phyloP scores from a whole-genome alignment of 92 coral and sea anemone genomes.

The Virgularia gustaviana region DNA sequence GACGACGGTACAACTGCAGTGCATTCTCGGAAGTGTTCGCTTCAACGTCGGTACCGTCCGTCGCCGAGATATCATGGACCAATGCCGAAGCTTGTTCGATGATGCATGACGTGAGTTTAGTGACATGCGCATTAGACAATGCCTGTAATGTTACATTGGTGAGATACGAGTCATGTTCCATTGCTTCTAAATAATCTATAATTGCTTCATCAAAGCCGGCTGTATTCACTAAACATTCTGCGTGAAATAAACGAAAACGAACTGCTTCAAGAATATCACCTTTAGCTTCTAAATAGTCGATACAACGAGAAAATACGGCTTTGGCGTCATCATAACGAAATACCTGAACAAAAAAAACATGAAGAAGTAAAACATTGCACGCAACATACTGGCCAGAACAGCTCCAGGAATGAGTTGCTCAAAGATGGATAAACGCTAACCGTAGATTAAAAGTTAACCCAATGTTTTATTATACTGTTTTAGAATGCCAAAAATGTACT shows the following conservation, averaged over 20 bases:
- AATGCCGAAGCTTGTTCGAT: slow-evolving; percentile 37
- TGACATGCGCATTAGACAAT: slow-evolving; percentile 32
- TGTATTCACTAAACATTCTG: slow-evolving; percentile 27
- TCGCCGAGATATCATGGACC: slow-evolving; percentile 26
- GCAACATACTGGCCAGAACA: no score
- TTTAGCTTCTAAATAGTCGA: slow-evolving; percentile 19
- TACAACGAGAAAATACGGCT: slow-evolving; percentile 2
- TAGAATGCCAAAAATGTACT: no score
- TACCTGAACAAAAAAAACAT: neutral
- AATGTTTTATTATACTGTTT: no score
- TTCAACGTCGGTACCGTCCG: neutral
- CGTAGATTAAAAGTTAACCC: no score
- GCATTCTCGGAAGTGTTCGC: slow-evolving; percentile 16
- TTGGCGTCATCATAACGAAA: slow-evolving; percentile 37
- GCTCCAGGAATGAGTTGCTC: no score
- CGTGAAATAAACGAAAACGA: slow-evolving; percentile 23
- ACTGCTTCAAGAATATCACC: slow-evolving; percentile 19
- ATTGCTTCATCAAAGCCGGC: slow-evolving; percentile 27
- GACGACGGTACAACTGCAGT: slow-evolving; percentile 29
- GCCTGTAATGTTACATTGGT: slow-evolving; percentile 29
- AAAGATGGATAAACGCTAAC: no score
- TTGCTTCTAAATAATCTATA: slow-evolving; percentile 24
- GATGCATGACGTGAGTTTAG: slow-evolving; percentile 34
- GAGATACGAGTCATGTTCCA: slow-evolving; percentile 24
- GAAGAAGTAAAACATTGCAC: no score